Evolutionary conservation across 2,113 vertebrate species (phyloP).

Genomic region (Thinocorus orbignyianus): DNA sequence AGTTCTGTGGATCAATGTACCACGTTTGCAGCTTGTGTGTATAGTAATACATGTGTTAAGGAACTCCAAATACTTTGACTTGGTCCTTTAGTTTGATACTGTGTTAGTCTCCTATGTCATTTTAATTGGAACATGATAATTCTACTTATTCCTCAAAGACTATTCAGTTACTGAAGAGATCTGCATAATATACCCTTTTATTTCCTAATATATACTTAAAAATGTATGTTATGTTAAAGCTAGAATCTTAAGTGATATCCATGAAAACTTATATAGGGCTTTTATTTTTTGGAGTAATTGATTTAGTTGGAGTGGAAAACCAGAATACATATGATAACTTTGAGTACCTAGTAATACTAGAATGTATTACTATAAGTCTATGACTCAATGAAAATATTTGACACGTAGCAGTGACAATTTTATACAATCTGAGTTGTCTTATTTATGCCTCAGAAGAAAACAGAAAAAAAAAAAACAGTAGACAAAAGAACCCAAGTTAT

Average conservation of each 20-base stretch:
- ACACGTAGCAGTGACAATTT: fast-evolving
- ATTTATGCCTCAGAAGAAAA: background rate
- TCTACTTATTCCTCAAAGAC: background rate
- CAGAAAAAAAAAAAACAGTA: background rate
- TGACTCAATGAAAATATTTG: background rate
- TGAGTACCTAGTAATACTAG: background rate
- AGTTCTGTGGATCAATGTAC: background rate
- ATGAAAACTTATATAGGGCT: background rate
- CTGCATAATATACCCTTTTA: background rate
- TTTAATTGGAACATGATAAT: background rate
- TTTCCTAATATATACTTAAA: background rate
- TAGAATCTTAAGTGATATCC: background rate
- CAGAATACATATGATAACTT: background rate
- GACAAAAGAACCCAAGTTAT: background rate
- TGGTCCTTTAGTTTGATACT: background rate
- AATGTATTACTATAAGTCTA: background rate
- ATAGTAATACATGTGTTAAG: background rate
- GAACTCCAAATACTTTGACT: background rate
- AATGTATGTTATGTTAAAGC: background rate
- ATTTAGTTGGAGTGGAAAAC: background rate
- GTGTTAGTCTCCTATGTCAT: background rate
- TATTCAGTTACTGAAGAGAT: background rate
- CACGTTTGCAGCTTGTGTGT: background rate
- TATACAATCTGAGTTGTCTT: background rate
- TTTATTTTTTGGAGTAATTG: background rate